A percentile compares a stretch with the other conserved stretches of the same genome.
Conservation (phyloP, 2,888 invertebrate species). For the Aromia moschata region DNA sequence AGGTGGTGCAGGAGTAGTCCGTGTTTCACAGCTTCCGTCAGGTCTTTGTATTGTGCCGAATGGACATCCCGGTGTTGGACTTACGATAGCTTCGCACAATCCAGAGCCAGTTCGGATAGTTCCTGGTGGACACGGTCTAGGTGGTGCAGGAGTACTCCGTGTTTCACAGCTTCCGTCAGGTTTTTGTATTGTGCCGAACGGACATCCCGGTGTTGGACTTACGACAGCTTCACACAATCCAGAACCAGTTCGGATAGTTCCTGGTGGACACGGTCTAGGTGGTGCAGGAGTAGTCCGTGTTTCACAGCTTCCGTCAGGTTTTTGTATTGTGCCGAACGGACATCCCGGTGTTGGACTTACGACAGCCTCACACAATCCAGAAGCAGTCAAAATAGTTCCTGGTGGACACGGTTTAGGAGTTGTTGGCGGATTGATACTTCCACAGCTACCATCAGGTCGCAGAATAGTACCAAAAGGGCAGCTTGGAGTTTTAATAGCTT, state of each 20-base stretch:
- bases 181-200: slow-evolving; percentile 21
- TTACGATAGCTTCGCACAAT: no score
- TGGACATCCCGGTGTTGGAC: no score
- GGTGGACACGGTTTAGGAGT: slow-evolving; percentile 27
- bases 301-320: slow-evolving; percentile 27
- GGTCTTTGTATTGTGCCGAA: slow-evolving; percentile 22
- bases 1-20: slow-evolving; percentile 20
- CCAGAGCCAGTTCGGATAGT: slow-evolving; percentile 25
- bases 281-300: slow-evolving; percentile 26
- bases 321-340: slow-evolving; percentile 24
- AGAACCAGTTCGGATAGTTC: slow-evolving; percentile 23
- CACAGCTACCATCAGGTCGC: slow-evolving; percentile 26
- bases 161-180: slow-evolving; percentile 28
- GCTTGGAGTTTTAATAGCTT: slow-evolving; percentile 14
- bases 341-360: no score
- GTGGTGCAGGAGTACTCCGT: slow-evolving; percentile 24
- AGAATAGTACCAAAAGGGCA: slow-evolving; percentile 29
- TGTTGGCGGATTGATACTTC: slow-evolving; percentile 22
- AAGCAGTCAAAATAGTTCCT: slow-evolving; percentile 24
- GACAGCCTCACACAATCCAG: no score
- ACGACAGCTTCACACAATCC: no score
- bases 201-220: no score
- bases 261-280: slow-evolving; percentile 26
- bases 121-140: slow-evolving; percentile 29
- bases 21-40: slow-evolving; percentile 29